Base-by-base conservation (phyloP, 2,113 vertebrate species). In the Amphiprion ocellaris region DNA sequence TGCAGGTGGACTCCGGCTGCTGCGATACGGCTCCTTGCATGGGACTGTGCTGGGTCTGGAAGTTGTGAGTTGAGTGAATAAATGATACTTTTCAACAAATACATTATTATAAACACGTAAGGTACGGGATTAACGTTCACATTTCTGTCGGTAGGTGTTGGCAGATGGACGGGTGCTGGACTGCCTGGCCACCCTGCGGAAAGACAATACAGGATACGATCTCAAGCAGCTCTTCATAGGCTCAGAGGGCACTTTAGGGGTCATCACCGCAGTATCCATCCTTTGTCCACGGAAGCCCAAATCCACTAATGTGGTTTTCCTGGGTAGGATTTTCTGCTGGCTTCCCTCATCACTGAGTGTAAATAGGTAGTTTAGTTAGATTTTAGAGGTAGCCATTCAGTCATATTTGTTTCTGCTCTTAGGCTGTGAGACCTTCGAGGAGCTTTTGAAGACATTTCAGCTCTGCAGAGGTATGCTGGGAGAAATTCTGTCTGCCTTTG, bases 141-240 rank as follows among this genome's bases (percentile, higher is more conserved):
- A 12, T 15, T 44, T 44, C 2, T 15, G n/a, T n/a, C 6, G 21
- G 19, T 52, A 99, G 98, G 97, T 97, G 21, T 91, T 99, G 82
- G 97, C 97, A 0, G 94, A 97, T 0, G 98, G 98, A 33, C 92
- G 90, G 0, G 23, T 96, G 60, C 92, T 99, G 86, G 93, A 98
- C 87, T 97, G 96, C 54, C 87, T 99, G 88, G 79, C 93, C 0
- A 95, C 95, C 0, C 89, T 99, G 87, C 87, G 97, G 53, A 99
- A 99, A 83, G 98, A 99, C 66, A 99, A 99, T 87, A 99, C 98
- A 0, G 98, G 98, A 89, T 99, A 99, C 1, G 98, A 99, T 84
- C 90, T 99, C 85, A 99, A 99, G 88, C 98, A 99, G 94, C 96
- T 99, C 55, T 98, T 99, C 84, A 98, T 99, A 0, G 98, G 98